A percentile compares a stretch with the other conserved stretches of the same genome.
Conservation (phyloP, 37 sponge, comb jelly and placozoan genomes). For the Hormiphora californensis region DNA sequence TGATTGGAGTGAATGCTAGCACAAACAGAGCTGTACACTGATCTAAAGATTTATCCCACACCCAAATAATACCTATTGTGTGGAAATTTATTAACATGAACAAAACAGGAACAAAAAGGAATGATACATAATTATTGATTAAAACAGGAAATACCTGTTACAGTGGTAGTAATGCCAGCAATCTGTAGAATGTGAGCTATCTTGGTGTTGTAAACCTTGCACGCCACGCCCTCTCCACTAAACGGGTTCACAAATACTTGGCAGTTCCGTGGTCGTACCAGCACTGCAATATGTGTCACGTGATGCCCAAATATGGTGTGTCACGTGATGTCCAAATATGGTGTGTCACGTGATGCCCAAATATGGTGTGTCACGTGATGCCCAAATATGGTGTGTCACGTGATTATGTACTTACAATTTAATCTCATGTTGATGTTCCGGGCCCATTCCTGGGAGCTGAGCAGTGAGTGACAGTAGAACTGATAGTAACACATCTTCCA, state of each 20-base stretch:
- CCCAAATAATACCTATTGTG: too few relatives aligned
- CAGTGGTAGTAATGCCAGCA: slow-evolving; percentile 22
- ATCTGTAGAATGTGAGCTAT: not conserved
- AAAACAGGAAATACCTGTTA: not conserved
- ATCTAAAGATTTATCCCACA: too few relatives aligned
- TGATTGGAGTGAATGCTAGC: too few relatives aligned
- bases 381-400: too few relatives aligned
- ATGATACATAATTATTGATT: too few relatives aligned
- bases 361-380: too few relatives aligned
- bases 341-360: too few relatives aligned
- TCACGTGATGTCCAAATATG: too few relatives aligned
- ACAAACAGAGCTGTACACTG: too few relatives aligned
- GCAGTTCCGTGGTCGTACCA: not conserved
- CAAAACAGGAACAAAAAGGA: too few relatives aligned
- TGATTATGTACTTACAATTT: not conserved
- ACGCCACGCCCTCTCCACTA: not conserved
- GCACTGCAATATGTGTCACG: not conserved
- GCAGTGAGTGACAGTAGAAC: not conserved
- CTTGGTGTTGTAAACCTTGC: slow-evolving; percentile 1
- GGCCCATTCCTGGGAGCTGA: not conserved
- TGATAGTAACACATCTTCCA: not conserved
- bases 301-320: too few relatives aligned
- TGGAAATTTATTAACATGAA: too few relatives aligned
- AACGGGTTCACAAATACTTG: slow-evolving; percentile 3
- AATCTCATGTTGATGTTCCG: not conserved